Evolutionary conservation across 2,888 invertebrate genomes (phyloP).

Genomic region (Nomada ruficornis): DNA sequence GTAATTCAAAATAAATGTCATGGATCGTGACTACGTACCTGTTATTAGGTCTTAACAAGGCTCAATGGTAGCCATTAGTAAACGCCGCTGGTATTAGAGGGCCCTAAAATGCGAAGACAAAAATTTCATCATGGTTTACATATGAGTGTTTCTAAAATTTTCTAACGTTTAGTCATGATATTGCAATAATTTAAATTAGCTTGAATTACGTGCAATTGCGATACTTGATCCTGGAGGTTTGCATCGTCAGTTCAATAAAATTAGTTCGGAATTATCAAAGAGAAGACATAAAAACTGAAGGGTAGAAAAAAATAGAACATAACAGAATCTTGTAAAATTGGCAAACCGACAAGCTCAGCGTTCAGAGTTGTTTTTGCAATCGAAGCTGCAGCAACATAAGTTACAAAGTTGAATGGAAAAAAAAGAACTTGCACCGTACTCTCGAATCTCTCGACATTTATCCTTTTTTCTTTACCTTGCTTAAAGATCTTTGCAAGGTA

Average conservation of each 20-base stretch:
- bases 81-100: conserved; percentile 99
- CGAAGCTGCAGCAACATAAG: conserved; percentile 54
- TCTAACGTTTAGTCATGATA: conserved; percentile 40
- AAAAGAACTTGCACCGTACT: conserved; percentile 40
- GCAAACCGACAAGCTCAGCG: conserved; percentile 48
- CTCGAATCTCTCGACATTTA: conserved; percentile 22
- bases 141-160: conserved; percentile 1
- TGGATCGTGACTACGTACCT: conserved; percentile 75
- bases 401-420: conserved; percentile 36
- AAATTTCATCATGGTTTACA: conserved; percentile 38
- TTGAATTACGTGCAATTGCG: conserved; percentile 86
- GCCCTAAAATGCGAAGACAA: conserved; percentile 89
- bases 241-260: conserved; percentile 10
- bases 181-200: conserved; percentile 7
- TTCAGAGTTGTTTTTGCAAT: conserved; percentile 35
- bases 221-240: conserved; percentile 87
- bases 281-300: conserved; percentile 21
- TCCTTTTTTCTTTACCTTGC: conserved; percentile 9
- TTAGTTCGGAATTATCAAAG: conserved; percentile 14
- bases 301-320: conserved; percentile 1
- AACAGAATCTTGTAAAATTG: conserved; percentile 29
- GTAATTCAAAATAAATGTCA: background rate
- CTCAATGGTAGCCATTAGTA: conserved; percentile 99
- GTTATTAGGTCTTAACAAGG: conserved; percentile 83
- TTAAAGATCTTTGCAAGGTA: conserved; percentile 15